Base-by-base conservation (phyloP, 2,888 invertebrate genomes). In the Xanthorhoe spadicearia region DNA sequence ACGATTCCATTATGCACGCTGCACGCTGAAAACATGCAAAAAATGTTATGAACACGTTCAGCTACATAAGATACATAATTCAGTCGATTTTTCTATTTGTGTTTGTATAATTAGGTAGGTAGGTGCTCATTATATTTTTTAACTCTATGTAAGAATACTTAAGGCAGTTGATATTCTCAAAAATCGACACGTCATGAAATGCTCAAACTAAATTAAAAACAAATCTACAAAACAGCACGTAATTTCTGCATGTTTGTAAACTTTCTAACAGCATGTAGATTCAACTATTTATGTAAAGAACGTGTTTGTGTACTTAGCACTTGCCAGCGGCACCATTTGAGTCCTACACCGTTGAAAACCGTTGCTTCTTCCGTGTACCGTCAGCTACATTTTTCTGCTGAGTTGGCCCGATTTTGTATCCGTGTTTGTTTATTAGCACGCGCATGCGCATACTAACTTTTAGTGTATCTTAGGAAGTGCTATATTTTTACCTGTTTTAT, bases 331-430 rank as follows among this genome's bases (percentile, higher is more conserved):
- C 9, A 50, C 35, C 66, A 61, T 69, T 61, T 32, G 61, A 63
- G 60, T 69, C 67, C 69, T 73, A 61, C 66, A 68, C 71, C 68
- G 74, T 74, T 68, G 55, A 32, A 66, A 68, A 52, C 73, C 68
- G 67, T 74, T 69, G 62, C 61, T 53, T 55, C 49, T 69, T 69
- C 70, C 70, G 66, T 69, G 72, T 69, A 64, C 65, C 64, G 54
- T 65, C 46, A 60, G 28, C n/a, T 17, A 50, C 19, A 69, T 62
- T 48, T 66, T 67, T 60, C 64, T 55, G 10, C 10, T 9, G 19
- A 55, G 19, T 49, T 28, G 28, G 51, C 50, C 46, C 61, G 52
- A 64, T 50, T 64, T 50, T 46, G 50, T 60, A 64, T 64, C 60
- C 64, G 60, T 18, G 13, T 64, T 64, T 51, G 9, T 48, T 28